phyloP scores from a whole-genome alignment of 2,888 invertebrate species.

The Diarsia dahlii region DNA sequence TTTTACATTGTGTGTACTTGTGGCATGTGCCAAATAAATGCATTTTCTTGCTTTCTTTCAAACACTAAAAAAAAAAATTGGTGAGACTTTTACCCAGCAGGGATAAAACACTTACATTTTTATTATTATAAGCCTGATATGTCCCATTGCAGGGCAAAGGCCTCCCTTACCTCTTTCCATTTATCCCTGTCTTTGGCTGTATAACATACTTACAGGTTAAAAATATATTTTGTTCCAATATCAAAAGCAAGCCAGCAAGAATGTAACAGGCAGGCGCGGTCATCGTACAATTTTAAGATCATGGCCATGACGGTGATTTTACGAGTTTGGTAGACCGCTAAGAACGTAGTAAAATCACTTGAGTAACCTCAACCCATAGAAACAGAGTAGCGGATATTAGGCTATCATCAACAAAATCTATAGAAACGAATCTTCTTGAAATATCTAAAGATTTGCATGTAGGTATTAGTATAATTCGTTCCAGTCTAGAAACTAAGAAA shows the following conservation, averaged over 20 bases:
- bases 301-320: constrained; percentile 36
- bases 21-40: too few relatives aligned
- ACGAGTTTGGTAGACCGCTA: constrained; percentile 37
- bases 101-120: too few relatives aligned
- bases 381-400: constrained; percentile 13
- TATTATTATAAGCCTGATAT: too few relatives aligned
- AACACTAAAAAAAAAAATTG: too few relatives aligned
- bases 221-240: not conserved
- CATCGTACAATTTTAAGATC: constrained; percentile 22
- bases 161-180: too few relatives aligned
- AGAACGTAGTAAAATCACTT: constrained; percentile 32
- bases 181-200: too few relatives aligned
- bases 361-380: constrained; percentile 27
- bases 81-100: too few relatives aligned
- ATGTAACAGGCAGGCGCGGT: constrained; percentile 9
- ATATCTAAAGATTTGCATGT: constrained; percentile 31
- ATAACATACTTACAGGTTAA: not conserved
- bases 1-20: too few relatives aligned
- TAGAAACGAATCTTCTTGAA: not conserved
- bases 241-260: not conserved
- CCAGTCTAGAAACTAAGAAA: constrained; percentile 50
- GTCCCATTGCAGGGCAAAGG: too few relatives aligned
- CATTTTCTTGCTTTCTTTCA: too few relatives aligned
- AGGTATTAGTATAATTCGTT: constrained; percentile 48
- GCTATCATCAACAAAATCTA: not conserved